These are phyloP conservation scores for Tinea trinotella DNA, from an alignment of 2,888 invertebrate genomes.

Conservation along the genomic window DNA sequence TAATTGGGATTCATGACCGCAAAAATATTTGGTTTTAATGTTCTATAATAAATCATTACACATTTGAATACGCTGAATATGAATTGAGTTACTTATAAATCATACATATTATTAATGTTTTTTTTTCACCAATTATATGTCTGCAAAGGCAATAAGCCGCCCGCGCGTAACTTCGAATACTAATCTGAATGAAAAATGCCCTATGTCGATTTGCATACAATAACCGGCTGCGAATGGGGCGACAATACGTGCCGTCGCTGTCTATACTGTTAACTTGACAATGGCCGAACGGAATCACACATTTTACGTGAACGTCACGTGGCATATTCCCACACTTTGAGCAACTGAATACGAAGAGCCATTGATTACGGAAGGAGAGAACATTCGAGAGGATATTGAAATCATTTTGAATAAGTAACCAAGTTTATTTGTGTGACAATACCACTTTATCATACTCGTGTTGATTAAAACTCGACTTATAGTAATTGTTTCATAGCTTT, in stretches of 20 bases:
- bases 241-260: conserved; percentile 33
- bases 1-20: too few relatives aligned
- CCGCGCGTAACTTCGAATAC: conserved; percentile 30
- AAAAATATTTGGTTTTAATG: too few relatives aligned
- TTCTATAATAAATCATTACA: background rate
- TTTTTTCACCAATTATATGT: background rate
- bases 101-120: background rate
- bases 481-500: too few relatives aligned
- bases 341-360: conserved; percentile 29
- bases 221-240: conserved; percentile 50
- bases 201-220: conserved; percentile 58
- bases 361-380: conserved; percentile 33
- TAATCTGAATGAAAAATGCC: conserved; percentile 44
- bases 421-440: background rate
- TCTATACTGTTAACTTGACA: background rate
- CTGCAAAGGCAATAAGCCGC: conserved; percentile 15
- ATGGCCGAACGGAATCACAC: conserved; percentile 18
- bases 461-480: too few relatives aligned
- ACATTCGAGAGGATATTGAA: background rate
- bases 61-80: background rate
- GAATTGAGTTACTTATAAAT: background rate
- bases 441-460: too few relatives aligned
- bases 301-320: conserved; percentile 47
- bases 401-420: background rate
- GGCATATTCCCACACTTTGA: conserved; percentile 44